These are phyloP conservation scores for Meta bourneti DNA, from an alignment of 2,888 invertebrate genomes.

Conservation along the genomic window DNA sequence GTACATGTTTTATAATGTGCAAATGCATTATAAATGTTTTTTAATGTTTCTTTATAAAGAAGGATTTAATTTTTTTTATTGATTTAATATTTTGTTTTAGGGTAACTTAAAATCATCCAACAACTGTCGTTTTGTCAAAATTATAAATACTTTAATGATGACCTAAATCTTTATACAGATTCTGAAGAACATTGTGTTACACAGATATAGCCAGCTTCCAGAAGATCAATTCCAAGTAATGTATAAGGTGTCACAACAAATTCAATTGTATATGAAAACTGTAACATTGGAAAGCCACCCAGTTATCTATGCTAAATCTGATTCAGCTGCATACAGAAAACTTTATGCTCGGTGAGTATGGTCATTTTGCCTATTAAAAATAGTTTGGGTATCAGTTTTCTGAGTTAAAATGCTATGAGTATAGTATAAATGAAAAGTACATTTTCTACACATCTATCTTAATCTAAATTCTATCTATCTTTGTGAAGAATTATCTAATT, in stretches of 20 bases:
- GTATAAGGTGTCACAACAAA: constrained; percentile 13
- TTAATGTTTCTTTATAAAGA: too few relatives aligned
- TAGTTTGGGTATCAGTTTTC: not conserved
- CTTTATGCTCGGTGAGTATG: constrained; percentile 11
- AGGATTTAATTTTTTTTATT: too few relatives aligned
- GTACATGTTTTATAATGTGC: too few relatives aligned
- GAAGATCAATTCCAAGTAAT: constrained; percentile 33
- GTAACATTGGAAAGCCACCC: constrained; percentile 8
- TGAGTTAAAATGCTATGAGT: not conserved
- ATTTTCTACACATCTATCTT: not conserved
- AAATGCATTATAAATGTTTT: too few relatives aligned
- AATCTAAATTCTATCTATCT: too few relatives aligned
- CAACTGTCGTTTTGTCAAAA: too few relatives aligned
- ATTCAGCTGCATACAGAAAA: constrained; percentile 11
- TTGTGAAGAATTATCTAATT: too few relatives aligned
- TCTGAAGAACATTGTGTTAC: constrained; percentile 38
- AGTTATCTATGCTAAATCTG: not conserved
- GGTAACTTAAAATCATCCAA: too few relatives aligned
- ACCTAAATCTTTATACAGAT: not conserved
- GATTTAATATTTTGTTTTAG: too few relatives aligned
- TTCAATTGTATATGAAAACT: constrained; percentile 1
- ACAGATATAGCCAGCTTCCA: constrained; percentile 30
- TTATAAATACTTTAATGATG: too few relatives aligned
- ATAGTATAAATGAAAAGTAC: not conserved
- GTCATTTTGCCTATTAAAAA: not conserved